Percentiles rank a stretch among this genome's conserved stretches.
phyloP scores from a whole-genome alignment of 2,888 invertebrate species.

The Bruchidius siliquastri region DNA sequence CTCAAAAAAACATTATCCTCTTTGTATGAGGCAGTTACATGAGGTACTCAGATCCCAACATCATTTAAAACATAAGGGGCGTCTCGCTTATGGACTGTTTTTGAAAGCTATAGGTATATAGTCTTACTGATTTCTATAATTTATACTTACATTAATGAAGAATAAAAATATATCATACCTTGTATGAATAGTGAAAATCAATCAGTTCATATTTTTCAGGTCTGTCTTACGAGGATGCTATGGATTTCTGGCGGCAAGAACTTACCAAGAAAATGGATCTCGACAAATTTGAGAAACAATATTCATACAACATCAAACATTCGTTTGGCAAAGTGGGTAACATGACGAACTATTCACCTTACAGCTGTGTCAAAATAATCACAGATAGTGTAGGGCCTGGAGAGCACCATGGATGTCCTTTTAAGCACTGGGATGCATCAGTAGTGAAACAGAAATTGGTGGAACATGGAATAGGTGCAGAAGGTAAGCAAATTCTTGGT shows the following conservation, averaged over 20 bases:
- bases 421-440: constrained; percentile 70
- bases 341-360: constrained; percentile 81
- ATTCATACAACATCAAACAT: constrained; percentile 87
- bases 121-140: too few relatives aligned
- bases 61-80: constrained; percentile 82
- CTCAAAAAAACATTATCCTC: constrained; percentile 80
- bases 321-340: constrained; percentile 95
- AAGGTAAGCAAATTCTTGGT: constrained; percentile 51
- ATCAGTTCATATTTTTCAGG: constrained; percentile 49
- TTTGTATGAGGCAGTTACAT: constrained; percentile 94
- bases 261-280: constrained; percentile 80
- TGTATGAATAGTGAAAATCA: too few relatives aligned
- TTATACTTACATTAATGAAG: too few relatives aligned
- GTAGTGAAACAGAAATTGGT: constrained; percentile 68
- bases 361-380: constrained; percentile 89
- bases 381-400: constrained; percentile 67
- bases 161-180: not conserved
- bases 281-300: constrained; percentile 88
- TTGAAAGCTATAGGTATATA: constrained; percentile 65
- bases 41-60: constrained; percentile 73
- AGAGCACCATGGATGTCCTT: constrained; percentile 93
- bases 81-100: constrained; percentile 90
- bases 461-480: constrained; percentile 59
- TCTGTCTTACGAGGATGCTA: constrained; percentile 81
- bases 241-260: constrained; percentile 87